Conservation (phyloP, 1,140 invertebrate genomes). For the Anoplolepis gracilipes region DNA sequence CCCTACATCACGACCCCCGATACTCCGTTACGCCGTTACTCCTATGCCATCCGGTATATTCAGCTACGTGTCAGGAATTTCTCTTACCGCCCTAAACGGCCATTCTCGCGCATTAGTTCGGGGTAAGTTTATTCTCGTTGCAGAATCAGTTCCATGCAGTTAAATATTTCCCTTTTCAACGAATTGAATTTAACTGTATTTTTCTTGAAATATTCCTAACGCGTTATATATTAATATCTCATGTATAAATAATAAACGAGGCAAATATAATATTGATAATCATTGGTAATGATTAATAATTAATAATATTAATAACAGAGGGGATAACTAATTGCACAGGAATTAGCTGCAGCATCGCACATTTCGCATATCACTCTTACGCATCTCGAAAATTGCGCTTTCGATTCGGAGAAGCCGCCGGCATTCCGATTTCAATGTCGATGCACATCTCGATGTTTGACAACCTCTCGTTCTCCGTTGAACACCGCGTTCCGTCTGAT, state of each 20-base stretch:
- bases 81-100: conserved; percentile 22
- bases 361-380: neutral
- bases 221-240: neutral
- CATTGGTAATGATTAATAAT: neutral
- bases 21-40: conserved; percentile 50
- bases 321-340: neutral
- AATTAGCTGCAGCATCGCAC: neutral
- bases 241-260: neutral
- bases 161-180: neutral
- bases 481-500: conserved; percentile 18
- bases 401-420: neutral
- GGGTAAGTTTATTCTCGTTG: conserved; percentile 33
- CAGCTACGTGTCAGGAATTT: conserved; percentile 62
- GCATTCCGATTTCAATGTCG: neutral
- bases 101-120: conserved; percentile 44
- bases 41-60: conserved; percentile 47
- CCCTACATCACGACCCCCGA: conserved; percentile 47
- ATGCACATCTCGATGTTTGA: conserved; percentile 8
- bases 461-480: neutral
- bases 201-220: neutral
- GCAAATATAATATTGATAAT: neutral
- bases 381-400: conserved; percentile 1
- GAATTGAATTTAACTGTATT: neutral
- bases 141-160: conserved; percentile 15
- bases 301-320: neutral